Percentiles rank a stretch among this genome's conserved stretches.
Conservation (phyloP, 2,888 invertebrate genomes). For the Rhamnusium bicolor region DNA sequence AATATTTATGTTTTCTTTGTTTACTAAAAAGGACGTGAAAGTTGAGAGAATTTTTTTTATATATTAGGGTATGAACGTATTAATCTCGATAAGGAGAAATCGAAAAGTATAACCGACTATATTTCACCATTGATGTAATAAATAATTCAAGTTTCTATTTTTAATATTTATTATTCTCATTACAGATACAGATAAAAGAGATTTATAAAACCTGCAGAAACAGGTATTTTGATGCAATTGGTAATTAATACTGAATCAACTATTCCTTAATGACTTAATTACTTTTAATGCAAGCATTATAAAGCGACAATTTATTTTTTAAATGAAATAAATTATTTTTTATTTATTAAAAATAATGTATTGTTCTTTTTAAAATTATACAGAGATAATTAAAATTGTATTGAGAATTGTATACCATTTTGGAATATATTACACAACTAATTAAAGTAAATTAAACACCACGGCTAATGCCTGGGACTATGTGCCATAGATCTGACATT, state of each 20-base stretch:
- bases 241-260: neutral
- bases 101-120: slow-evolving; percentile 1
- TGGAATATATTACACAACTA: no score
- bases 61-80: neutral
- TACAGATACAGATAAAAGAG: neutral
- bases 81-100: slow-evolving; percentile 10
- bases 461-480: no score
- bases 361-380: neutral
- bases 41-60: neutral
- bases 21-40: slow-evolving; percentile 14
- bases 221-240: neutral
- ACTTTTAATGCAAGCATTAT: neutral
- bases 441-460: no score
- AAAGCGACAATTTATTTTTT: neutral
- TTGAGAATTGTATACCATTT: neutral
- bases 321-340: neutral
- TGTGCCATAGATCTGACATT: no score
- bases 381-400: no score
- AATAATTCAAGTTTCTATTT: neutral
- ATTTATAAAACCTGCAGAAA: neutral
- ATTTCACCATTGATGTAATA: neutral
- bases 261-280: neutral
- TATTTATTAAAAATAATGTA: neutral
- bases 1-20: slow-evolving; percentile 23
- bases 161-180: neutral